These are phyloP conservation scores for Carlito syrichta DNA, from an alignment of 2,113 vertebrate species.

Conservation along the genomic window DNA sequence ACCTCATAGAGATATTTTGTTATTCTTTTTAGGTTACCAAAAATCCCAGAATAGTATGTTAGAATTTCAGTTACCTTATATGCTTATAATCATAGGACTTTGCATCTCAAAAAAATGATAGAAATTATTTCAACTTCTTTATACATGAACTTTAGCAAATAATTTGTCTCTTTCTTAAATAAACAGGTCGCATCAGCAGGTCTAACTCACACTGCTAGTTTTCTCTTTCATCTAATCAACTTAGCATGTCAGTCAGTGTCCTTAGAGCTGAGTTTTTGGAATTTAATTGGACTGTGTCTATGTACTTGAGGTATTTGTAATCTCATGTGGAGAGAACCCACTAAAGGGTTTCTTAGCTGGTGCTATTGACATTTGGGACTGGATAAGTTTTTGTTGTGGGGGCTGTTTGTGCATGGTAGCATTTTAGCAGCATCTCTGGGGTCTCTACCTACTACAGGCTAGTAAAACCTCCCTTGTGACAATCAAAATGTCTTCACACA, in stretches of 20 bases:
- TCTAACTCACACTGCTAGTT: neutral
- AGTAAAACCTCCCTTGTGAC: neutral
- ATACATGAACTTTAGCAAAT: neutral
- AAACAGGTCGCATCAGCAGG: neutral
- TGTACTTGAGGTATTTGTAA: neutral
- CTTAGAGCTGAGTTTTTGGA: neutral
- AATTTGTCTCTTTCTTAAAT: no score
- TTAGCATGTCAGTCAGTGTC: neutral
- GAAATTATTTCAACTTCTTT: constrained; percentile 18
- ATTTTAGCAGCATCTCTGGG: neutral
- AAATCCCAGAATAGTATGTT: neutral
- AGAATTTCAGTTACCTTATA: neutral
- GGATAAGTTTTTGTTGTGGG: neutral
- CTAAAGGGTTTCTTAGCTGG: neutral
- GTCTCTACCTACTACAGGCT: neutral
- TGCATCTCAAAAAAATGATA: neutral
- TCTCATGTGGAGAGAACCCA: neutral
- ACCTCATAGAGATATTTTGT: neutral
- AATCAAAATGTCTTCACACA: neutral
- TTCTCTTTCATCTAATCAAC: neutral
- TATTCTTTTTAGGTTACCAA: neutral
- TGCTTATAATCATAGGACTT: neutral
- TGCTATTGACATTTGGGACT: neutral
- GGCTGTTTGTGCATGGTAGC: neutral
- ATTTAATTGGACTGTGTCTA: neutral